Percentiles rank a stretch among this genome's conserved stretches.
Conservation (phyloP, 2,797 vertebrate species). For the Onychomys leucogaster region DNA sequence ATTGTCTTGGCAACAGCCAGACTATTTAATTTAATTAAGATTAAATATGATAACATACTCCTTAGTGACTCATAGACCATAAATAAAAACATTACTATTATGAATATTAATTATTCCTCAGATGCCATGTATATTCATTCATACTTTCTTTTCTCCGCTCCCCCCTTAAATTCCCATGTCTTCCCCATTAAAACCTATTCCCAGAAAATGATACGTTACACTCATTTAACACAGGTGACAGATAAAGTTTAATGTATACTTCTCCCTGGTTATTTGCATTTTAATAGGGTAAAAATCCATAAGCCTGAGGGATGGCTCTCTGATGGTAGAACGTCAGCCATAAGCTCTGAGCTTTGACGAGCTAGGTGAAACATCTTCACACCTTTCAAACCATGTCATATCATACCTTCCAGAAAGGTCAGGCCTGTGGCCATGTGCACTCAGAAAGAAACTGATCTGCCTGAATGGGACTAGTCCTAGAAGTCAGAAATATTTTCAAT, state of each 20-base stretch:
- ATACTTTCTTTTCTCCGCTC: slow-evolving; percentile 36
- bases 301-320: slow-evolving; percentile 69
- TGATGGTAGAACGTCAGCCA: slow-evolving; percentile 8
- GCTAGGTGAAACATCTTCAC: neutral
- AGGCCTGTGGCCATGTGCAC: neutral
- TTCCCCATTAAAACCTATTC: slow-evolving; percentile 63
- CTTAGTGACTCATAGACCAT: slow-evolving; percentile 61
- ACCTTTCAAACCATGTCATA: slow-evolving; percentile 24
- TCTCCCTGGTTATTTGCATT: slow-evolving; percentile 75
- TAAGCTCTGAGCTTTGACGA: slow-evolving; percentile 48
- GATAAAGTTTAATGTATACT: slow-evolving; percentile 71
- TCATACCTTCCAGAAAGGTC: slow-evolving; percentile 41
- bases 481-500: slow-evolving; percentile 8
- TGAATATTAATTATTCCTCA: slow-evolving; percentile 66
- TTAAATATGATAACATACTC: slow-evolving; percentile 56
- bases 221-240: slow-evolving; percentile 71
- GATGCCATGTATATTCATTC: slow-evolving; percentile 37
- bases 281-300: slow-evolving; percentile 70
- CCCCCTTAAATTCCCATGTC: slow-evolving; percentile 17
- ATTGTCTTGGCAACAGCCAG: slow-evolving; percentile 33
- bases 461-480: neutral
- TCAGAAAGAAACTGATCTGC: slow-evolving; percentile 1
- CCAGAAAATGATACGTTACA: slow-evolving; percentile 63
- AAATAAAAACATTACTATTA: slow-evolving; percentile 71
- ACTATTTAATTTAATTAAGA: slow-evolving; percentile 66